Evolutionary conservation across 2,888 invertebrate species (phyloP).

Genomic region (Drosophila colorata): DNA sequence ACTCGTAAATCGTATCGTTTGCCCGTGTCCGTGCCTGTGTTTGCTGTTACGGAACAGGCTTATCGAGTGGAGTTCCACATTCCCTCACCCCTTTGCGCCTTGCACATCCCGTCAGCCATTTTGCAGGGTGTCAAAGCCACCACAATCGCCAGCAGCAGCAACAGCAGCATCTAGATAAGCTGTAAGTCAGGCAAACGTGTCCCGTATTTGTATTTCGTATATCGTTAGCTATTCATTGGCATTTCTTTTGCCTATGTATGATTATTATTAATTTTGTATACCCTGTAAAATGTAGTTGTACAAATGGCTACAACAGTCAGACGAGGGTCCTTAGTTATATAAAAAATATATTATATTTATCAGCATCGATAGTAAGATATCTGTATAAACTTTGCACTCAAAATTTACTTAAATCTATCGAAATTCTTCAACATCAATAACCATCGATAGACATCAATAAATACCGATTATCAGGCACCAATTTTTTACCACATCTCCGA

Average conservation of each 20-base stretch:
- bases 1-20: neutral
- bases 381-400: too few species aligned
- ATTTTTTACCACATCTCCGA: too few species aligned
- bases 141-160: constrained; percentile 26
- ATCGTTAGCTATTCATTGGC: constrained; percentile 65
- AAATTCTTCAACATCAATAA: too few species aligned
- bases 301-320: too few species aligned
- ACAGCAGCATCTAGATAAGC: constrained; percentile 36
- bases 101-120: constrained; percentile 59
- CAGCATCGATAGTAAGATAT: too few species aligned
- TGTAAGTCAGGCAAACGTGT: constrained; percentile 17
- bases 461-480: too few species aligned
- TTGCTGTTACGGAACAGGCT: constrained; percentile 58
- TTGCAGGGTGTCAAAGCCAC: constrained; percentile 53
- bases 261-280: constrained; percentile 47
- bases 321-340: too few species aligned
- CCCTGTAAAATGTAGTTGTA: too few species aligned
- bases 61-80: constrained; percentile 32
- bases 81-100: neutral
- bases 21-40: constrained; percentile 13
- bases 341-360: too few species aligned
- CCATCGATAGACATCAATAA: too few species aligned
- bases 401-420: too few species aligned
- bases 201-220: constrained; percentile 30
- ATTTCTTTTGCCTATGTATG: constrained; percentile 51